Evolutionary conservation across 2,113 vertebrate species (phyloP).

Genomic region (Lampris megalopsis): DNA sequence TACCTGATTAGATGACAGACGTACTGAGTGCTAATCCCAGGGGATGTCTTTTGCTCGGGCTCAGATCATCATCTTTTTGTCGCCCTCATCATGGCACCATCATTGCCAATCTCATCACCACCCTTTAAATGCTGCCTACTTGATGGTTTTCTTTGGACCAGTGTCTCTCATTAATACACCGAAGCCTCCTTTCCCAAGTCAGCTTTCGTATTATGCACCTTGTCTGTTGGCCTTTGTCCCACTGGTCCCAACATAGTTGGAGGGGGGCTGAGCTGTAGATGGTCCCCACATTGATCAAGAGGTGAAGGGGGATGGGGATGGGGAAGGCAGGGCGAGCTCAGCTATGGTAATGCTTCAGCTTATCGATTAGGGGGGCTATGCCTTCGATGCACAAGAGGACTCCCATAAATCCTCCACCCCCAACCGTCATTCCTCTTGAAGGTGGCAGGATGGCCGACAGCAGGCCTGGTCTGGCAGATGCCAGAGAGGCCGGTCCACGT

Average conservation of each 20-base stretch:
- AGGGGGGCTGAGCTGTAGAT: constrained; percentile 36
- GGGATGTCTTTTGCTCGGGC: constrained; percentile 55
- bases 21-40: constrained; percentile 40
- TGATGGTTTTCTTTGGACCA: constrained; percentile 18
- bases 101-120: constrained; percentile 47
- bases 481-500: too few relatives aligned
- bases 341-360: constrained; percentile 70
- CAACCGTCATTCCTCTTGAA: constrained; percentile 30
- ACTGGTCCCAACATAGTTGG: constrained; percentile 25
- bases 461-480: not conserved
- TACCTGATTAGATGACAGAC: constrained; percentile 64
- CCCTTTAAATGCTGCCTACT: constrained; percentile 23
- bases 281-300: constrained; percentile 65
- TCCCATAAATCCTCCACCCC: constrained; percentile 62
- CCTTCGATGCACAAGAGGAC: constrained; percentile 58
- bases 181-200: not conserved
- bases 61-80: constrained; percentile 54
- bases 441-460: constrained; percentile 46
- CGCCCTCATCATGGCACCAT: constrained; percentile 46
- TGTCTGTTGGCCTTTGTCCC: constrained; percentile 56
- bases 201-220: constrained; percentile 4
- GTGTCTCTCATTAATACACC: constrained; percentile 42
- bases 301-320: constrained; percentile 17
- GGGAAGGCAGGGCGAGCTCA: constrained; percentile 46
- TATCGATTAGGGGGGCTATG: constrained; percentile 72